Evolutionary conservation across 2,797 vertebrate genomes (phyloP), one percentile per base, ranked within the genome.

Genomic region (Decapterus maruadsi): DNA sequence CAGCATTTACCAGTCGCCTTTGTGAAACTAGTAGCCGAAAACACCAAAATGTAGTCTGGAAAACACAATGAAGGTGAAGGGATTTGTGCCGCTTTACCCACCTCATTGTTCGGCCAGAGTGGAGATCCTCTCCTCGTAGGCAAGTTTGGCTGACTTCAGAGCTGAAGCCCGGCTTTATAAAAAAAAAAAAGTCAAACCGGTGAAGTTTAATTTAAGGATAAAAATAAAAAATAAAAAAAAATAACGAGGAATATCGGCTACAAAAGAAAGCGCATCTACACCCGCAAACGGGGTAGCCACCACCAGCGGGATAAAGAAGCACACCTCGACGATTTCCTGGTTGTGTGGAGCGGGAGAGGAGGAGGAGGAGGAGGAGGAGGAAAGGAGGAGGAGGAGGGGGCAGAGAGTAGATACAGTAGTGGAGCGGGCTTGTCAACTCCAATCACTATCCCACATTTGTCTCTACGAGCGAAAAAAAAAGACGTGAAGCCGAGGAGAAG

Each of bases 271-370:
- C 74, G 42, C 88, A 91, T 92, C 90, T 91, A 89, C 90, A 82
- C 87, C 93, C 92, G 83, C 78, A 78, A 58, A 85, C 81, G 87
- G 86, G 85, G 87, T 78, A 84, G 85, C 82, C 70, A 90, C 71
- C 64, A 84, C 71, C 64, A 84, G 84, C 83, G 83, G 87, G 78
- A 84, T 92, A 88, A 86, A 92, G 90, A 82, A 93, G 93, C 90
- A 92, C 93, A 93, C 94, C 93, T 90, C 93, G 94, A 85, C 93
- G 91, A 95, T 95, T 96, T 96, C 95, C 95, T 96, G 95, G 94
- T 96, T 94, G 90, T 93, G 82, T 76, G 87, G 89, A 90, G 89
- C 82, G 85, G 81, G 75, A 85, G 90, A 80, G 84, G 81, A 66
- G 82, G 81, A 50, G 59, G 70, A 46, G 75, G 66, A n/a, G 58